Conservation (phyloP, 2,113 vertebrate genomes). For the Cygnus buccinator region DNA sequence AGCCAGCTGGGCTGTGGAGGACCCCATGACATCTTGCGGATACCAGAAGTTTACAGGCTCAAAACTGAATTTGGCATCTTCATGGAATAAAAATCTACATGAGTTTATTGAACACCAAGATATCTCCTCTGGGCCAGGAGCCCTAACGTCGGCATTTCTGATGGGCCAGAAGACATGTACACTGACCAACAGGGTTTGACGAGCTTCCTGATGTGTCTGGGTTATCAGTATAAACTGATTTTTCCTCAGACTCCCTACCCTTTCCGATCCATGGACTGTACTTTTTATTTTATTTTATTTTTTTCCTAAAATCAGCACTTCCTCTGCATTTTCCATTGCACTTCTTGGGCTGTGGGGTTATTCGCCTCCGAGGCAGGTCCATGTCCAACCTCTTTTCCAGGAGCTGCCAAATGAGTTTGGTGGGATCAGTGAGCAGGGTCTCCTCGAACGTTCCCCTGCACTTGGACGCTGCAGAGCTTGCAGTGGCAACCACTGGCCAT, state of each 20-base stretch:
- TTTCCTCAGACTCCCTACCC: neutral
- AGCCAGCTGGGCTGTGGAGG: neutral
- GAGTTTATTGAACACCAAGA: neutral
- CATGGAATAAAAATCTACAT: fast-evolving
- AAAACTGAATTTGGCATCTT: neutral
- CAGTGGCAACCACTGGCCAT: neutral
- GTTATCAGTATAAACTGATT: neutral
- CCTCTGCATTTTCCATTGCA: neutral
- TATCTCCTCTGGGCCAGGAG: too few species aligned
- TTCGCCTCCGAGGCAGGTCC: neutral
- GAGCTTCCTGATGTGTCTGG: neutral
- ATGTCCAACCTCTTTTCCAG: neutral
- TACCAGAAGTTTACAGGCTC: neutral
- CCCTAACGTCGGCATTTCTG: neutral
- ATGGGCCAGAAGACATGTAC: neutral
- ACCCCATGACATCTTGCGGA: neutral
- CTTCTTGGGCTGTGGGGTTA: neutral
- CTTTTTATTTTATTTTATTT: neutral
- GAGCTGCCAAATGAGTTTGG: neutral
- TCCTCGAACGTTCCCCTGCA: neutral
- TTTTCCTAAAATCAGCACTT: neutral
- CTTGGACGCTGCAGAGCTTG: neutral
- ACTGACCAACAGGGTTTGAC: neutral
- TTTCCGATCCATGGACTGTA: neutral
- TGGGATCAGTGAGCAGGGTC: too few species aligned